Percentiles rank a stretch among this genome's conserved stretches.
These are phyloP conservation scores for Echeneis naucrates DNA, from an alignment of 2,797 vertebrate species.

Conservation along the genomic window DNA sequence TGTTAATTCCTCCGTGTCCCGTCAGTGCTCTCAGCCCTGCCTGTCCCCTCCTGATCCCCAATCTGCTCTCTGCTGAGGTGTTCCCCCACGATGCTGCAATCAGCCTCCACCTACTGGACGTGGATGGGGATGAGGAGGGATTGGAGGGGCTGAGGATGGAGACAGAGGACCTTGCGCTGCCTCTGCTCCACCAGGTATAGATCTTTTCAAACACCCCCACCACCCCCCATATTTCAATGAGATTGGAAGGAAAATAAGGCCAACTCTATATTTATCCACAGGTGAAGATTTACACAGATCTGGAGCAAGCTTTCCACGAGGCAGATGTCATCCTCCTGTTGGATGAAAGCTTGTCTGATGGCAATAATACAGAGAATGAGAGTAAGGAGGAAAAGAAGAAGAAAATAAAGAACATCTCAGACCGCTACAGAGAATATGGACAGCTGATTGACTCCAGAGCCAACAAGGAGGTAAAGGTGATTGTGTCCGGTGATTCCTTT, in stretches of 20 bases:
- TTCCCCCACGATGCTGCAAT: constrained; percentile 82
- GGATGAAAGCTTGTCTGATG: constrained; percentile 78
- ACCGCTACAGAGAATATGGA: constrained; percentile 84
- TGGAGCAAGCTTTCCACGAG: constrained; percentile 84
- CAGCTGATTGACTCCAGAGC: constrained; percentile 86
- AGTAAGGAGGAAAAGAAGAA: constrained; percentile 53
- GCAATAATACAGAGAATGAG: background rate
- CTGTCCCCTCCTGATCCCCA: constrained; percentile 86
- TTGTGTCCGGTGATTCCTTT: constrained; percentile 88
- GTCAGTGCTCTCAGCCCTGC: constrained; percentile 85
- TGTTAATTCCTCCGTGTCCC: background rate
- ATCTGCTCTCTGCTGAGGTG: constrained; percentile 84
- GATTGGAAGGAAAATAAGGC: background rate
- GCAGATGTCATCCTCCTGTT: constrained; percentile 89
- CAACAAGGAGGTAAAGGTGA: constrained; percentile 81
- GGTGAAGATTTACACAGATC: constrained; percentile 83
- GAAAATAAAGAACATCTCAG: constrained; percentile 63
- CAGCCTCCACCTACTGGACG: constrained; percentile 89
- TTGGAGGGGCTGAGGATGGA: constrained; percentile 82
- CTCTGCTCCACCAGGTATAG: constrained; percentile 77
- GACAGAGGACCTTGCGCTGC: constrained; percentile 83
- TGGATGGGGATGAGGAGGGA: constrained; percentile 56
- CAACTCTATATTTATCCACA: constrained; percentile 17
- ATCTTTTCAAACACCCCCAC: background rate
- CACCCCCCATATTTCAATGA: background rate